Evolutionary conservation across 53 echinoderm and acorn worm species (phyloP).

Genomic region (Patiria pectinifera): DNA sequence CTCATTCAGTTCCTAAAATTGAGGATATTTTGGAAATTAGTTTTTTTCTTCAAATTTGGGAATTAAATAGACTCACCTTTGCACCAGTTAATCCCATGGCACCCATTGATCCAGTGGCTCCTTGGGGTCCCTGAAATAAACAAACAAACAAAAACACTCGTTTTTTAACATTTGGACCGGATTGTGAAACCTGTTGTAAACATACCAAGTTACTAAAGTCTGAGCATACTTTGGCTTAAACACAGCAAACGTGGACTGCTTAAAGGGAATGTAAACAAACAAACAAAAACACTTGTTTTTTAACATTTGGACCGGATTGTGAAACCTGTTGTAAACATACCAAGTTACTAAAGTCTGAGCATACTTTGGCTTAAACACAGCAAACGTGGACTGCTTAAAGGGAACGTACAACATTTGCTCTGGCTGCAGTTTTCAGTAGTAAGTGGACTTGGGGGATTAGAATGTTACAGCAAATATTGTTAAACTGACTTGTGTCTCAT

Average conservation of each 20-base stretch:
- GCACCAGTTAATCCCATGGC: conserved; percentile 10
- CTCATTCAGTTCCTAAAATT: no score
- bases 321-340: neutral
- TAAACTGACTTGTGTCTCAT: no score
- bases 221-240: no score
- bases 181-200: neutral
- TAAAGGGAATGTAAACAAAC: neutral
- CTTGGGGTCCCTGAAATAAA: conserved; percentile 27
- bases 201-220: neutral
- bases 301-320: neutral
- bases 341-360: no score
- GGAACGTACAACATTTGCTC: neutral
- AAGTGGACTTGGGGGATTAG: no score
- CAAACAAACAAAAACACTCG: neutral
- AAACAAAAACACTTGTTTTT: neutral
- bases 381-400: no score
- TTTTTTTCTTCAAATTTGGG: neutral
- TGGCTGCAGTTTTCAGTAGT: no score
- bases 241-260: no score
- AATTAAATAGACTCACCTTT: conserved; percentile 23
- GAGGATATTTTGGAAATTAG: no score
- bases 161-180: neutral
- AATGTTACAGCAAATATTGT: no score
- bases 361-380: no score
- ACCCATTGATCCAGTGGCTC: conserved; percentile 30